phyloP scores from a whole-genome alignment of 2,797 vertebrate species.

The Falco naumanni region DNA sequence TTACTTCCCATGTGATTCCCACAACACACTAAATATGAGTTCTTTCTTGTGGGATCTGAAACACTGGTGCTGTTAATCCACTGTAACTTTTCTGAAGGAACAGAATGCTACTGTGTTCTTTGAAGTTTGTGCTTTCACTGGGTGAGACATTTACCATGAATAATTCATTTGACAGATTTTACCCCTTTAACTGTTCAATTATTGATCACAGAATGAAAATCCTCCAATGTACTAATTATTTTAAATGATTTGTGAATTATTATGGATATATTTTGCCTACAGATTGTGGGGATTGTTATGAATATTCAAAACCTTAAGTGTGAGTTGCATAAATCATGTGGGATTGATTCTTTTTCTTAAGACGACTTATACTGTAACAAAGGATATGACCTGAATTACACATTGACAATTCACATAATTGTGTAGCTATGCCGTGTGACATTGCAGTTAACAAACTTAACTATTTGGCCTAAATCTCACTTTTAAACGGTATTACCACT shows the following conservation, averaged over 20 bases:
- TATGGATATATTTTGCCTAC: slow-evolving; percentile 37
- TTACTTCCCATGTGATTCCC: accelerated
- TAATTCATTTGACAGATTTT: slow-evolving; percentile 61
- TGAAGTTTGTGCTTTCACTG: slow-evolving; percentile 32
- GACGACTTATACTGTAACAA: background rate
- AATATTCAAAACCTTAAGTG: slow-evolving; percentile 46
- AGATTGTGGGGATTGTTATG: slow-evolving; percentile 18
- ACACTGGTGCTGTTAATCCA: background rate
- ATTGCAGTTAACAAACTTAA: background rate
- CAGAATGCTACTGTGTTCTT: background rate
- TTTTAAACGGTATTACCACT: background rate
- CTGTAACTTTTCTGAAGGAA: background rate
- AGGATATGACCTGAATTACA: background rate
- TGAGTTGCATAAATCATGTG: background rate
- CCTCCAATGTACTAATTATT: slow-evolving; percentile 52
- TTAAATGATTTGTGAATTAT: slow-evolving; percentile 57
- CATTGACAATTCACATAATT: background rate
- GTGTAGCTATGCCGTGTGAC: background rate
- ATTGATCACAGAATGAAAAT: slow-evolving; percentile 64
- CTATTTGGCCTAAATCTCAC: background rate
- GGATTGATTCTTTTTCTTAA: background rate
- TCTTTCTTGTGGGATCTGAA: background rate
- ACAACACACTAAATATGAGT: background rate
- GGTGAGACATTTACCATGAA: slow-evolving; percentile 15
- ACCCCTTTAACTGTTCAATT: slow-evolving; percentile 58